Evolutionary conservation across 2,113 vertebrate genomes (phyloP), one percentile per base, ranked within the genome.

Genomic region (Passer domesticus): DNA sequence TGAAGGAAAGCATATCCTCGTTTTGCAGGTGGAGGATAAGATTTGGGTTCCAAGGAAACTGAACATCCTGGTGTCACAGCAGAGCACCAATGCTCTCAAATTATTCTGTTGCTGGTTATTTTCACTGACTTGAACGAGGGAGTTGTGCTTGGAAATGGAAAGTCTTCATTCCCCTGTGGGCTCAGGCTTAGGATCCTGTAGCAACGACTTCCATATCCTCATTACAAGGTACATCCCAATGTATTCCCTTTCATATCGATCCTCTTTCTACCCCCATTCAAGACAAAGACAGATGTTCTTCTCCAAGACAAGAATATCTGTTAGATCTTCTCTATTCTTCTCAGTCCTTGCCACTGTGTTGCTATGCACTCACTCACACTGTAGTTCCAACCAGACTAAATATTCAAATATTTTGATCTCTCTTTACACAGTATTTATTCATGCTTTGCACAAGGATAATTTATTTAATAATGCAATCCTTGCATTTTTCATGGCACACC

Each of bases 381-480:
- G 31, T 33, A 64, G 39, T 66, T 56, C 64, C 72, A 78, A 56
- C 27, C n/a, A 37, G 58, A 55, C 44, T 66, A 47, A 74, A 49
- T 87, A 78, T 79, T 63, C 58, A 68, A 47, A 72, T 80, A 78
- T 78, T 95, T 95, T 90, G 33, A 82, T 90, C 60, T 92, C 79
- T 80, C 59, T 72, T 89, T 89, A 73, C 47, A 43, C 23, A 75
- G 28, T 43, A 60, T 72, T 87, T 92, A 72, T 85, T 93, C 53
- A 49, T 25, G 10, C 24, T 89, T 83, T 69, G 41, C 39, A 67
- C 24, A 47, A 14, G 23, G 13, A 43, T 89, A 37, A 82, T 84
- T 93, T 37, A 43, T 66, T 64, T 35, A 66, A 79, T 15, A 60
- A 24, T 20, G 49, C 60, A 73, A 69, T 28, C n/a, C 68, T 46